phyloP scores from a whole-genome alignment of 2,888 invertebrate genomes.

The Onthophagus sagittarius region DNA sequence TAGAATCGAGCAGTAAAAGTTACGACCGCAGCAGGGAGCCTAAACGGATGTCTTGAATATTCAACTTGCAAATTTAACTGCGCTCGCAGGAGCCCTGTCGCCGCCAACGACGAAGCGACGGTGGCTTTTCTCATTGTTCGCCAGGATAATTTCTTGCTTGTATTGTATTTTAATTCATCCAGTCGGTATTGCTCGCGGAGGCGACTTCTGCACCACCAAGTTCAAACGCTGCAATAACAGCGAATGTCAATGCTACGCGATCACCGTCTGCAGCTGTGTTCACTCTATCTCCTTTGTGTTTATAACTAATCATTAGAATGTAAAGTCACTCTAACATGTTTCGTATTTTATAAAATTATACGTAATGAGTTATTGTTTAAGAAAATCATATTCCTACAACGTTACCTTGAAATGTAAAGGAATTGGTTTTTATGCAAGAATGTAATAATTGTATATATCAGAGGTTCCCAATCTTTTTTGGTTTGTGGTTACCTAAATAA shows the following conservation, averaged over 20 bases:
- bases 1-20: neutral
- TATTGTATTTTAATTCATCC: constrained; percentile 22
- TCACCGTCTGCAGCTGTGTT: neutral
- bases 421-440: too few species aligned
- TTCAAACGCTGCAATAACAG: neutral
- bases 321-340: too few species aligned
- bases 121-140: constrained; percentile 17
- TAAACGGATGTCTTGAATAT: neutral
- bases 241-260: neutral
- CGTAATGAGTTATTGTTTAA: too few species aligned
- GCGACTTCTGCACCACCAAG: neutral
- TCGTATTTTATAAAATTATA: too few species aligned
- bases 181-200: neutral
- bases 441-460: too few species aligned
- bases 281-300: neutral
- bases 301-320: neutral
- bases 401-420: too few species aligned
- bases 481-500: too few species aligned
- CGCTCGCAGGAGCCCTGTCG: constrained; percentile 12
- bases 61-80: constrained; percentile 24
- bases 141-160: constrained; percentile 23
- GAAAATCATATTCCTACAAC: too few species aligned
- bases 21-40: neutral
- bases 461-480: too few species aligned
- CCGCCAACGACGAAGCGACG: neutral